Evolutionary conservation across 2,797 vertebrate species (phyloP), one percentile per base, ranked within the genome.

Genomic region (Platyrinchus mystaceus): DNA sequence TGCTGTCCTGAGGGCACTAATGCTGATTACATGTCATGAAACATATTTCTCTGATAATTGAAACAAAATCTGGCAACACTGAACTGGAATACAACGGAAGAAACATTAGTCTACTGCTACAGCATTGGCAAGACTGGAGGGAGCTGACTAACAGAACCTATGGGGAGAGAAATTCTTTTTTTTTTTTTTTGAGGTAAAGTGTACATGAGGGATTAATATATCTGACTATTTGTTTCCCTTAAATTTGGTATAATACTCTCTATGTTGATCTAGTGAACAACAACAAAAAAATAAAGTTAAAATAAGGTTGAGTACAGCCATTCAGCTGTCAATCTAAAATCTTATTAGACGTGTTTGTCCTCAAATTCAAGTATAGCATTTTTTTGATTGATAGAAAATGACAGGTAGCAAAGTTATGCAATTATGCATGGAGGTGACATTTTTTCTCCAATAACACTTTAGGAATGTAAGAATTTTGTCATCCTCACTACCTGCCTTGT

Each of bases 391-490:
- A 87, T 88, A 96, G 83, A 88, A 95, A 91, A 94, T 81, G 62
- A 95, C 93, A 95, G 87, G 71, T 90, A 94, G 82, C 95, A 93
- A 95, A 97, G 95, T 94, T 94, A 95, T 89, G 88, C 93, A 94
- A 87, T 95, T 97, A 95, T 95, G 86, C 92, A 95, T 78, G 91
- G 94, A 95, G 95, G 92, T 95, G 91, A 96, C 95, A 95, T 94
- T 94, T 94, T 95, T 97, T 93, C 78, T 91, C 87, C 96, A 96
- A 92, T 94, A 96, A 96, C 95, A 96, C 94, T 96, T 96, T 94
- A 80, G 87, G 94, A 95, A 92, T 94, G 90, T 94, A 95, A 92
- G 87, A 96, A 95, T 96, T 95, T 96, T 95, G 94, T 91, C 89
- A 96, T 93, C 69, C 87, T 93, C 89, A 87, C 89, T 97, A 95